Evolutionary conservation across 2,113 vertebrate species (phyloP), one percentile per base, ranked within the genome.

Genomic region (Beaufortia kweichowensis): DNA sequence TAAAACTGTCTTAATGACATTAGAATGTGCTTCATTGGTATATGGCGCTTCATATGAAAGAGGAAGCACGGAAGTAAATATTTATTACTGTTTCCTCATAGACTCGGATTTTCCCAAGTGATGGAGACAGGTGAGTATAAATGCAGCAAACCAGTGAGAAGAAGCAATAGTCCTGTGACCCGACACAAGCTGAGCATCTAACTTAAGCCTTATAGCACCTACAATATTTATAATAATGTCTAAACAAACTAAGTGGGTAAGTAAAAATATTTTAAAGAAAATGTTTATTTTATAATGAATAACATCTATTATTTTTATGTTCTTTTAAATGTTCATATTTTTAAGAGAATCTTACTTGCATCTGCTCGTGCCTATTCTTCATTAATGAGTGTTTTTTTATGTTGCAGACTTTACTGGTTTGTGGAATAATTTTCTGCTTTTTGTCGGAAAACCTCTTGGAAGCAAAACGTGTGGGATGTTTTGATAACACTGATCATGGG

Each of bases 21-120:
- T n/a, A n/a, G n/a, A n/a, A n/a, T n/a, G n/a, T n/a, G 69, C 43
- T 19, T 59, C 46, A 23, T 11, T 17, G n/a, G 29, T 70, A 23
- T 35, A 14, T 9, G 21, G 3, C 4, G 21, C 50, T 39, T 60
- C 50, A 12, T 39, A 21, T 65, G 77, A 75, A 85, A 84, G 81
- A 84, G 86, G 86, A 87, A 88, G 85, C 69, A 68, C 12, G 53
- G 43, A 85, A 80, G 55, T 79, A 33, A 79, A 76, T 73, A 68
- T 68, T 33, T 2, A 3, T 84, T 85, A 82, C 72, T 77, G 84
- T 85, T 90, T 90, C 87, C 89, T 90, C 85, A 57, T 87, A 76
- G 75, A 28, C 9, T 60, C 29, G 86, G 86, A 81, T 84, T 89
- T 89, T 78, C 87, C 90, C 89, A 60, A 35, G 56, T 46, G 12